phyloP scores from a whole-genome alignment of 2,888 invertebrate species.

The Thereva unica region DNA sequence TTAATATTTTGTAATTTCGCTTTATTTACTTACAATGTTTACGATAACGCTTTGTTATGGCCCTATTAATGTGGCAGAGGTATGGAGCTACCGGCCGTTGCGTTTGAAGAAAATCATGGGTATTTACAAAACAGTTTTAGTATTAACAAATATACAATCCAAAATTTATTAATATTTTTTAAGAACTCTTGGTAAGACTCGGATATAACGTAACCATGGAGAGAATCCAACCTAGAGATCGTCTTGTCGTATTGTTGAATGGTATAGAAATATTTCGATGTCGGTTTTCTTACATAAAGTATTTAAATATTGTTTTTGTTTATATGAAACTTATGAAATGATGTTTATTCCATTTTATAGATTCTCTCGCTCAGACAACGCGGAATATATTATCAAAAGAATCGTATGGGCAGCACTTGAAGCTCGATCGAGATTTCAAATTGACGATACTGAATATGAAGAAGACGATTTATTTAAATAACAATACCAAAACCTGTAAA shows the following conservation, averaged over 20 bases:
- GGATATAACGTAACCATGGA: slow-evolving; percentile 28
- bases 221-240: slow-evolving; percentile 32
- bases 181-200: slow-evolving; percentile 22
- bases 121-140: slow-evolving; percentile 5
- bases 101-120: slow-evolving; percentile 31
- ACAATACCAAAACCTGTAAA: background rate
- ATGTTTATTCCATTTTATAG: background rate
- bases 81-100: slow-evolving; percentile 29
- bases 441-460: background rate
- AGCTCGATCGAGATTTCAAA: slow-evolving; percentile 26
- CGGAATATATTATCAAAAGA: slow-evolving; percentile 18
- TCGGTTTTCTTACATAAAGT: slow-evolving; percentile 36
- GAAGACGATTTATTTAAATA: too few relatives aligned
- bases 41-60: slow-evolving; percentile 37
- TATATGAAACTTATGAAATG: background rate
- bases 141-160: background rate
- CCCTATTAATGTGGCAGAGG: slow-evolving; percentile 29
- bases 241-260: slow-evolving; percentile 32
- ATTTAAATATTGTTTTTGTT: background rate
- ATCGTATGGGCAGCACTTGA: slow-evolving; percentile 32
- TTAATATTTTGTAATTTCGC: background rate
- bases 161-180: background rate
- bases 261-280: slow-evolving; percentile 31
- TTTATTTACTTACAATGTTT: slow-evolving; percentile 10
- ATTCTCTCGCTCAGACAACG: slow-evolving; percentile 5